Evolutionary conservation across 2,113 vertebrate genomes (phyloP).

Genomic region (Halichoerus grypus): DNA sequence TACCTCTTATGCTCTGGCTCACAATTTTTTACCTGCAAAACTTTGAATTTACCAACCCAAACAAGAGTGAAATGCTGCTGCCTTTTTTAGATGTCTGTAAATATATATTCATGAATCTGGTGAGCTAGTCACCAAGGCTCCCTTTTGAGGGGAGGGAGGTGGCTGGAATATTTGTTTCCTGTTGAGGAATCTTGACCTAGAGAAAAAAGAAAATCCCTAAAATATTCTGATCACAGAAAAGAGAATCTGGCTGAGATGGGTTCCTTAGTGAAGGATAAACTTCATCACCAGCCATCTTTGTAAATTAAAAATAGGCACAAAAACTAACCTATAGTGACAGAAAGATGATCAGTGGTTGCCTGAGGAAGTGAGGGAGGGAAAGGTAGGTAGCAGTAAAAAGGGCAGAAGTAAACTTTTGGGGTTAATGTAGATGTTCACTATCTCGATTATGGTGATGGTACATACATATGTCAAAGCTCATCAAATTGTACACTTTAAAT

Average conservation of each 20-base stretch:
- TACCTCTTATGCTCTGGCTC: neutral
- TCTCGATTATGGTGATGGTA: neutral
- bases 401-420: neutral
- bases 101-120: slow-evolving; percentile 3
- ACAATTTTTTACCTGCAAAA: neutral
- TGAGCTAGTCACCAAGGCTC: neutral
- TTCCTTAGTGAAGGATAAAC: slow-evolving; percentile 34
- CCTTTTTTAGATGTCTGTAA: neutral
- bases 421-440: neutral
- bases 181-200: slow-evolving; percentile 5
- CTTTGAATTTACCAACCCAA: neutral
- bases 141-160: neutral
- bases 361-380: neutral
- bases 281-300: neutral
- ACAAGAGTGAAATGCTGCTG: slow-evolving; percentile 40
- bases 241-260: neutral
- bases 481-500: neutral
- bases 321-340: slow-evolving; percentile 45
- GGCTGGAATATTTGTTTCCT: slow-evolving; percentile 38
- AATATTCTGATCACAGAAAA: slow-evolving; percentile 34
- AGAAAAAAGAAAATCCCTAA: slow-evolving; percentile 48
- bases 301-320: slow-evolving; percentile 55
- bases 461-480: neutral
- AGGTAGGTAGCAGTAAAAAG: neutral
- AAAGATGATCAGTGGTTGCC: slow-evolving; percentile 8